Evolutionary conservation across 1,140 invertebrate genomes (phyloP).

Genomic region (Chrysomallon squamiferum): DNA sequence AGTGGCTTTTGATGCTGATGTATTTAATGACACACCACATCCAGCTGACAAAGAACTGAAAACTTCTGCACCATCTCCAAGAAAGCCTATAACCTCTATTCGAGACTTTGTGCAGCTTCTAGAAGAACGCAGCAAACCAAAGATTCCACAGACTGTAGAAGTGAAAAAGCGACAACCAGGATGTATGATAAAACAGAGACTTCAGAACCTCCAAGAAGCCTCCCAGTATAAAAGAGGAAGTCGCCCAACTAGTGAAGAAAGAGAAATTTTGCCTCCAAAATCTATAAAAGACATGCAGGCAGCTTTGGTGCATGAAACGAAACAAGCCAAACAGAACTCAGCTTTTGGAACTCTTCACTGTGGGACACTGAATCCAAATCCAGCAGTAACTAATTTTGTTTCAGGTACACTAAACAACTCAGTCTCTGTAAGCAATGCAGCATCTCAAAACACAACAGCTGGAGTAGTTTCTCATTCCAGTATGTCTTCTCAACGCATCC

Average conservation of each 20-base stretch:
- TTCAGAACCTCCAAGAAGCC: conserved; percentile 36
- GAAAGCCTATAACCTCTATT: conserved; percentile 23
- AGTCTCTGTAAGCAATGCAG: too few relatives aligned
- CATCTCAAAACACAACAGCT: too few relatives aligned
- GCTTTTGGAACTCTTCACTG: background rate
- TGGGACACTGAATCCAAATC: background rate
- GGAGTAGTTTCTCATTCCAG: too few relatives aligned
- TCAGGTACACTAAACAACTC: too few relatives aligned
- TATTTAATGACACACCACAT: conserved; percentile 19
- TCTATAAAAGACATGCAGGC: conserved; percentile 6
- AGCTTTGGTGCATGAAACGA: background rate
- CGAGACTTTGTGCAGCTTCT: conserved; percentile 42
- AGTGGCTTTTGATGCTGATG: conserved; percentile 38
- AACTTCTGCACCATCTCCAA: background rate
- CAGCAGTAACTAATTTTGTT: background rate
- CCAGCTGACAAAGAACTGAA: background rate
- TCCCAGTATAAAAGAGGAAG: conserved; percentile 15
- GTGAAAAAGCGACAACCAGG: conserved; percentile 39
- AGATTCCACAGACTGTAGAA: conserved; percentile 19
- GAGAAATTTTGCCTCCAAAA: conserved; percentile 16
- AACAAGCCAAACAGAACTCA: background rate
- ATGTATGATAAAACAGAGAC: conserved; percentile 37
- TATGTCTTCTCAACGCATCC: too few relatives aligned
- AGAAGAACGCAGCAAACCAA: conserved; percentile 36
- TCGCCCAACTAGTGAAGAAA: conserved; percentile 25